phyloP scores from a whole-genome alignment of 2,113 vertebrate species.

The Sialia sialis region DNA sequence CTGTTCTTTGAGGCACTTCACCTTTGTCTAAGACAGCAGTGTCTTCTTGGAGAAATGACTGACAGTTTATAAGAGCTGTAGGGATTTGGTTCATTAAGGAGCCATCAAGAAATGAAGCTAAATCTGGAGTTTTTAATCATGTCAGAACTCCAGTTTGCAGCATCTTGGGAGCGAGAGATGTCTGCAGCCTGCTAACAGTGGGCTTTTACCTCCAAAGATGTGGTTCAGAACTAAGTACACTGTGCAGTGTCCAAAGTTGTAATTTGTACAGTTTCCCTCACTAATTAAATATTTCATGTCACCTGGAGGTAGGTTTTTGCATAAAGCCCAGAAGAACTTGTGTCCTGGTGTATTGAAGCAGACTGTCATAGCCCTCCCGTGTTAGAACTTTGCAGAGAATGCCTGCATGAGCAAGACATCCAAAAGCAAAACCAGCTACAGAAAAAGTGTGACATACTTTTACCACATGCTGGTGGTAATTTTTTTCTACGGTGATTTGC shows the following conservation, averaged over 20 bases:
- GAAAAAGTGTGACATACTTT: neutral
- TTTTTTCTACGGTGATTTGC: neutral
- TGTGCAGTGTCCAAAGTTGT: neutral
- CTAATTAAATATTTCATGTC: neutral
- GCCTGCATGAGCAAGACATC: neutral
- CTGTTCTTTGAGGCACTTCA: neutral
- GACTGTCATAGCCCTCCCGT: neutral
- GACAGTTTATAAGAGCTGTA: neutral
- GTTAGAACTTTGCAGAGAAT: neutral
- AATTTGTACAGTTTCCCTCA: neutral
- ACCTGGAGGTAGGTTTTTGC: neutral
- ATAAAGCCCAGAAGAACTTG: neutral
- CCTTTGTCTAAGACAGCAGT: neutral
- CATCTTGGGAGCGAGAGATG: neutral
- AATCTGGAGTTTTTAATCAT: conserved; percentile 16
- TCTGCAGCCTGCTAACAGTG: neutral
- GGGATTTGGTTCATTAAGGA: conserved; percentile 8
- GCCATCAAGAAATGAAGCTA: neutral
- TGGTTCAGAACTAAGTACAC: neutral
- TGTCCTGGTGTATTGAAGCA: neutral
- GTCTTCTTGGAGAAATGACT: conserved; percentile 32
- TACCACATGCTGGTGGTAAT: neutral
- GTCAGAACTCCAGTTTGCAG: neutral
- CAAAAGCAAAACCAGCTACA: neutral
- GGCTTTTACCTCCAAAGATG: neutral